phyloP scores from a whole-genome alignment of 2,113 vertebrate genomes.

The Nothobranchius kuhntae region DNA sequence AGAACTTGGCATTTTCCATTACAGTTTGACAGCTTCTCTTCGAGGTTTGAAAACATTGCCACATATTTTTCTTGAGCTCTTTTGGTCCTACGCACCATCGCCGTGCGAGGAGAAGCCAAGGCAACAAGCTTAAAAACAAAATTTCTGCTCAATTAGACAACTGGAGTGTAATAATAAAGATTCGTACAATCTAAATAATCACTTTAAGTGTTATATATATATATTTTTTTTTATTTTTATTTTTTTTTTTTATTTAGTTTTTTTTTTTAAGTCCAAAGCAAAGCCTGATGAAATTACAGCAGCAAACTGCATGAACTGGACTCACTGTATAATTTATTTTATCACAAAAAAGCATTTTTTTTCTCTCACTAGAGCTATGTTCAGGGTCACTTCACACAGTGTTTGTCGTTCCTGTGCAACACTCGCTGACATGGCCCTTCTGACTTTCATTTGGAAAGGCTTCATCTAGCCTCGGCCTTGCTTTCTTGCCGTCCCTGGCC shows the following conservation, averaged over 20 bases:
- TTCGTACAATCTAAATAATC: conserved; percentile 40
- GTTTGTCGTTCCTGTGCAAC: conserved; percentile 21
- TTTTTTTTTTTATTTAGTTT: no score
- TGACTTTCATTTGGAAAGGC: conserved; percentile 54
- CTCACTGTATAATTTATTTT: conserved; percentile 1
- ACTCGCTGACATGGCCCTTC: conserved; percentile 59
- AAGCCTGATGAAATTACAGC: not conserved
- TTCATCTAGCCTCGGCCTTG: conserved; percentile 42
- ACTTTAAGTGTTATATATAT: no score
- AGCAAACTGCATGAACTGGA: conserved; percentile 5
- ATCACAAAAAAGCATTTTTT: conserved; percentile 24
- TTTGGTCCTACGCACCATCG: conserved; percentile 35
- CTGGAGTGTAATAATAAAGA: conserved; percentile 37
- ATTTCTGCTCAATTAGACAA: conserved; percentile 53
- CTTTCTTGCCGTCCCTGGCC: conserved; percentile 61
- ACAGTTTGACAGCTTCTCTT: conserved; percentile 62
- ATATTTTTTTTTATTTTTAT: no score
- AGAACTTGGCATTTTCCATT: conserved; percentile 66
- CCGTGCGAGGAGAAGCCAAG: conserved; percentile 33
- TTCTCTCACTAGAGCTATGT: conserved; percentile 26
- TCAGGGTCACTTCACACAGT: conserved; percentile 59
- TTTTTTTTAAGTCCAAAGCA: no score
- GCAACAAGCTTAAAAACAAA: conserved; percentile 60
- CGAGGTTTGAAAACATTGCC: conserved; percentile 64
- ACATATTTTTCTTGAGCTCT: conserved; percentile 51